phyloP scores from a whole-genome alignment of 2,888 invertebrate genomes.

The Scelioninae gen. 2 region DNA sequence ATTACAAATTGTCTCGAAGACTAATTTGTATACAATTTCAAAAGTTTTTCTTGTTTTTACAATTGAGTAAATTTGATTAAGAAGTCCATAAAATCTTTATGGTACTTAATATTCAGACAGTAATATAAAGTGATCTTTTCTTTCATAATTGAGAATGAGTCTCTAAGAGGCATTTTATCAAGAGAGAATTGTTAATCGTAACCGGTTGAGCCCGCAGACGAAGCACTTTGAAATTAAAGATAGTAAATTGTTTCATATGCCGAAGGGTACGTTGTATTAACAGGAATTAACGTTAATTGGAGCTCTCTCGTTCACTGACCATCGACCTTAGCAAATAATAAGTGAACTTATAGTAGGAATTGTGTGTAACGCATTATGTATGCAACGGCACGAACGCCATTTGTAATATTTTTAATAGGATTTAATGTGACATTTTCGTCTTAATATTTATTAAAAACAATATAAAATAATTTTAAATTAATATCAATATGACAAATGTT shows the following conservation, averaged over 20 bases:
- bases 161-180: constrained; percentile 51
- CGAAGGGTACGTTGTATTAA: constrained; percentile 68
- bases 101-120: constrained; percentile 49
- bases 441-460: too few relatives aligned
- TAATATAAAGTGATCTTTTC: constrained; percentile 51
- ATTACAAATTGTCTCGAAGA: not conserved
- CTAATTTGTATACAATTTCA: too few relatives aligned
- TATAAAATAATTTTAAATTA: too few relatives aligned
- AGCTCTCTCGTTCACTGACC: constrained; percentile 63
- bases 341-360: constrained; percentile 59
- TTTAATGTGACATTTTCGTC: constrained; percentile 48
- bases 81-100: constrained; percentile 40
- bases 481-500: too few relatives aligned
- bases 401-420: constrained; percentile 63
- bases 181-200: constrained; percentile 56
- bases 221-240: constrained; percentile 65
- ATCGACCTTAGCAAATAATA: constrained; percentile 56
- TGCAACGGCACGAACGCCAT: constrained; percentile 62
- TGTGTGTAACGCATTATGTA: constrained; percentile 56
- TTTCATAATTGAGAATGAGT: constrained; percentile 56
- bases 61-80: constrained; percentile 41
- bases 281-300: constrained; percentile 74
- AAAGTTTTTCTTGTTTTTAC: too few relatives aligned
- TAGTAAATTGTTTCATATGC: constrained; percentile 63
- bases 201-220: constrained; percentile 61